Percentiles rank a stretch among this genome's conserved stretches.
These are phyloP conservation scores for Lycopodina hypogea DNA, from an alignment of 37 sponge, comb jelly and placozoan genomes.

Conservation along the genomic window DNA sequence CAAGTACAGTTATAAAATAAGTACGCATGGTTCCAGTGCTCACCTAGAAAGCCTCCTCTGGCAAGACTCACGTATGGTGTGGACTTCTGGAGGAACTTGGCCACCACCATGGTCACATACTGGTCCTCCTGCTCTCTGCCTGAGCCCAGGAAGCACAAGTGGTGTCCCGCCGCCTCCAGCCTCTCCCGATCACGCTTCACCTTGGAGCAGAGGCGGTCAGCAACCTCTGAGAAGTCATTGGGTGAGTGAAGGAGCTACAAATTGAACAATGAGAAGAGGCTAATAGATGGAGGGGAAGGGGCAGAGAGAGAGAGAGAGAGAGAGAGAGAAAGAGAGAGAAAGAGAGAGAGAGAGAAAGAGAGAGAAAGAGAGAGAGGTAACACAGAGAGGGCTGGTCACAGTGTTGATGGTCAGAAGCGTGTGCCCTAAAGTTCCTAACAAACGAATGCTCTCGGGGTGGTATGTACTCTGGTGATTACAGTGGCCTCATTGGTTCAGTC, in stretches of 20 bases:
- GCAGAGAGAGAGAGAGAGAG: not conserved
- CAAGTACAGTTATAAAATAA: too few species aligned
- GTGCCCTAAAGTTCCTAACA: too few species aligned
- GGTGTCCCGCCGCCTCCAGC: conserved; percentile 52
- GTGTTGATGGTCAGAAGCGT: too few species aligned
- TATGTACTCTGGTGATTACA: too few species aligned
- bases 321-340: not conserved
- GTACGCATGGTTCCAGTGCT: too few species aligned
- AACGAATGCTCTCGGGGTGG: too few species aligned
- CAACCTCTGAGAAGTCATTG: conserved; percentile 62
- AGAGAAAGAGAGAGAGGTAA: not conserved
- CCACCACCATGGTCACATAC: conserved; percentile 88
- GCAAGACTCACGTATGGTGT: conserved; percentile 76
- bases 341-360: not conserved
- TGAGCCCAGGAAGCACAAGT: conserved; percentile 90
- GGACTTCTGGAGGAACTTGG: conserved; percentile 87
- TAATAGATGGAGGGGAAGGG: not conserved
- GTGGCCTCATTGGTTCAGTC: not conserved
- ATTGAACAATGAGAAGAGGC: too few species aligned
- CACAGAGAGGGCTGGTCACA: too few species aligned
- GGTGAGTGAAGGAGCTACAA: conserved; percentile 73
- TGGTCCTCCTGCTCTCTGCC: conserved; percentile 93
- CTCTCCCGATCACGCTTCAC: conserved; percentile 39
- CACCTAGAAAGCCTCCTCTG: conserved; percentile 77
- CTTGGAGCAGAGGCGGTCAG: conserved; percentile 59